Percentiles rank a stretch among this genome's conserved stretches.
phyloP scores from a whole-genome alignment of 2,797 vertebrate species.

The Babyrousa celebensis region DNA sequence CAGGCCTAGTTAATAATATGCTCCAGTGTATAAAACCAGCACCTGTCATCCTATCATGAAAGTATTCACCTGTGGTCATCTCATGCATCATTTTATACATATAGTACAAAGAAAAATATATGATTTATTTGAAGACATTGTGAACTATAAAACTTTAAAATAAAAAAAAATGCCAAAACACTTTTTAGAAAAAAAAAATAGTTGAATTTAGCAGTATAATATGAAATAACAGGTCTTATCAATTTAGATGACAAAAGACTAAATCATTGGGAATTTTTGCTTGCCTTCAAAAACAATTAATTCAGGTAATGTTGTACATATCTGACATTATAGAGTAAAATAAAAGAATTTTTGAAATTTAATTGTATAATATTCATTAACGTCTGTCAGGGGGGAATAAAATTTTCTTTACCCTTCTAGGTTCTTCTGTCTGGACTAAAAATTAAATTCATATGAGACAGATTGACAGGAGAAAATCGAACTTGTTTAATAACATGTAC shows the following conservation, averaged over 20 bases:
- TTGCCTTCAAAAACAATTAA: neutral
- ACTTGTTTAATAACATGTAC: neutral
- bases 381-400: neutral
- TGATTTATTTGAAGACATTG: neutral
- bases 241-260: neutral
- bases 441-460: neutral
- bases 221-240: neutral
- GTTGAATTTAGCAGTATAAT: neutral
- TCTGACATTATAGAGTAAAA: neutral
- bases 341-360: conserved; percentile 40
- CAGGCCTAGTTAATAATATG: neutral
- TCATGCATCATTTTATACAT: neutral
- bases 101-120: neutral
- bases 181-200: neutral
- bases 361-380: neutral
- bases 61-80: neutral
- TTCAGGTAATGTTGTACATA: neutral
- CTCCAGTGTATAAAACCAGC: neutral
- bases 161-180: neutral
- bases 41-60: neutral
- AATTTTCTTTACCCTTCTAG: neutral
- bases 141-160: neutral
- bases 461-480: neutral
- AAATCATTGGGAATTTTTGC: neutral
- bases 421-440: neutral